Percentiles rank a stretch among this genome's conserved stretches.
These are phyloP conservation scores for Heliconius eleuchia DNA, from an alignment of 1,140 invertebrate species.

Conservation along the genomic window DNA sequence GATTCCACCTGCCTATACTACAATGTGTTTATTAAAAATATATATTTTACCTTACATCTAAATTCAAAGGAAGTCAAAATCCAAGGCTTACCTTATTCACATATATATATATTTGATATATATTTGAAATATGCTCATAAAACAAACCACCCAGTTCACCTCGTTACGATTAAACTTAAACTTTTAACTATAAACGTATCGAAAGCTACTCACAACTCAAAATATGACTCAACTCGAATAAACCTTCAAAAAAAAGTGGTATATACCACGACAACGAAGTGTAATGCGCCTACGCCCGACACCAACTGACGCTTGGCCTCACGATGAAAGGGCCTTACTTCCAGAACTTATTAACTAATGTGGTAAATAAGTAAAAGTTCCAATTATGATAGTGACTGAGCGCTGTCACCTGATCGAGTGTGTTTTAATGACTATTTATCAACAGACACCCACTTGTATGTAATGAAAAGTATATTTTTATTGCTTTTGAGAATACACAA, in stretches of 20 bases:
- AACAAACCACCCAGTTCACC: background rate
- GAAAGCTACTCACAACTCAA: background rate
- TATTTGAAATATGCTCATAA: background rate
- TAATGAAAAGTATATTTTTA: background rate
- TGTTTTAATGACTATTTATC: constrained; percentile 5
- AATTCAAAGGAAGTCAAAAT: background rate
- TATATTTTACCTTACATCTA: background rate
- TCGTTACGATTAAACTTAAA: background rate
- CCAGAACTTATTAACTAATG: constrained; percentile 40
- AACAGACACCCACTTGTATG: background rate
- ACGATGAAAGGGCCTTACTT: constrained; percentile 56
- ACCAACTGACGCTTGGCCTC: constrained; percentile 41
- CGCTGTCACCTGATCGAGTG: constrained; percentile 22
- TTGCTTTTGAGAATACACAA: background rate
- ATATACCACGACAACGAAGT: constrained; percentile 46
- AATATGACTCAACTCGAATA: background rate
- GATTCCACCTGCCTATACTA: no score
- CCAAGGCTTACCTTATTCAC: background rate
- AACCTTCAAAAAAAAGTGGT: constrained; percentile 34
- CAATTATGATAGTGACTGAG: constrained; percentile 49
- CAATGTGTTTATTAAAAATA: background rate
- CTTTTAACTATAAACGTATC: background rate
- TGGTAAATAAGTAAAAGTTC: constrained; percentile 65
- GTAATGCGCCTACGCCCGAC: constrained; percentile 43
- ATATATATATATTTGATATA: background rate